A percentile compares a stretch with the other conserved stretches of the same genome.
phyloP scores from a whole-genome alignment of 2,113 vertebrate genomes.

The Nasalis larvatus region DNA sequence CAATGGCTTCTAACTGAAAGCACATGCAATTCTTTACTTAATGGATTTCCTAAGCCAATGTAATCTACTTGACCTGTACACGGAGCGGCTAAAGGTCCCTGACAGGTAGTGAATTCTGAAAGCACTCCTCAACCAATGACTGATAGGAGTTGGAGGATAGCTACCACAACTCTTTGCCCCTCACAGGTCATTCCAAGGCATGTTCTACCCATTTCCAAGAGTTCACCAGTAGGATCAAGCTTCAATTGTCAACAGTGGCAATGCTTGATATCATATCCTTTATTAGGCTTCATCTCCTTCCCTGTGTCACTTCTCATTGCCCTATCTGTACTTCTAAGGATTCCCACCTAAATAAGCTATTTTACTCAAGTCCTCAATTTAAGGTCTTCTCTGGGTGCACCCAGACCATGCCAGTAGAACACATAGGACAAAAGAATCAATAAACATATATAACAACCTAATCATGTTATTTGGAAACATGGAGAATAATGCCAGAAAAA shows the following conservation, averaged over 20 bases:
- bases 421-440: neutral
- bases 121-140: neutral
- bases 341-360: neutral
- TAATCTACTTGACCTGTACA: neutral
- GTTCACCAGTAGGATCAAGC: neutral
- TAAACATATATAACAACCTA: neutral
- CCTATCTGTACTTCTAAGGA: neutral
- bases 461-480: neutral
- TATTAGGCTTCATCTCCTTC: neutral
- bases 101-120: neutral
- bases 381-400: neutral
- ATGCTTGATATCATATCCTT: neutral
- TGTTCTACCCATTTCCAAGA: neutral
- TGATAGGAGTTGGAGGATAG: neutral
- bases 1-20: neutral
- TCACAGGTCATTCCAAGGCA: neutral
- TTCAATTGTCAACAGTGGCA: neutral
- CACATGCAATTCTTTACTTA: neutral
- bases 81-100: neutral
- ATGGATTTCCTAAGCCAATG: neutral
- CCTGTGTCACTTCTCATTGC: neutral
- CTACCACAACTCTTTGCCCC: neutral
- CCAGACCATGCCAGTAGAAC: neutral
- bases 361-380: neutral
- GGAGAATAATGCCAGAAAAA: neutral